Evolutionary conservation across 2,797 vertebrate species (phyloP).

Genomic region (Gobio occitaniae): DNA sequence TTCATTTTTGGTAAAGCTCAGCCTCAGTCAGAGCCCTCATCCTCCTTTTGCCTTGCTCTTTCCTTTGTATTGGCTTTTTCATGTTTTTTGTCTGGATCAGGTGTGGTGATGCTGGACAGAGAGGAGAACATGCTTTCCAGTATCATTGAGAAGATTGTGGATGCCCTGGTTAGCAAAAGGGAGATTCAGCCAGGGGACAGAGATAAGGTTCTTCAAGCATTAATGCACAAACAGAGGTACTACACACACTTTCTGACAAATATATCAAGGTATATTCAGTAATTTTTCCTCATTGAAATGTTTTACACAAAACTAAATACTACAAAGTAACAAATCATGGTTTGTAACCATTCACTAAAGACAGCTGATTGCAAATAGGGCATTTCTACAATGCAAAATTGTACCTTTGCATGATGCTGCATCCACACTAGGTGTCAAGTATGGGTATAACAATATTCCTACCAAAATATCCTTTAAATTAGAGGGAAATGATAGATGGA

Average conservation of each 20-base stretch:
- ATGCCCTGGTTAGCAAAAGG: constrained; percentile 83
- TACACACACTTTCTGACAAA: not conserved
- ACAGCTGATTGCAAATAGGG: not conserved
- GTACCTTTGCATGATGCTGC: not conserved
- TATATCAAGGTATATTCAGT: not conserved
- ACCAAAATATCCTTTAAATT: no score
- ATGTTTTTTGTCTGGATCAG: constrained; percentile 68
- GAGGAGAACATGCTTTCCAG: constrained; percentile 78
- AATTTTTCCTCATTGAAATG: not conserved
- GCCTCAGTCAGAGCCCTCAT: not conserved
- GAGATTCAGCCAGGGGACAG: constrained; percentile 81
- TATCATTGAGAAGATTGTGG: constrained; percentile 81
- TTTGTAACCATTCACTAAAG: not conserved
- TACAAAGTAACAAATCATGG: not conserved
- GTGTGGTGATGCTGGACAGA: constrained; percentile 82
- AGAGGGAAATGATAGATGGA: no score
- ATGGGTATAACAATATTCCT: not conserved
- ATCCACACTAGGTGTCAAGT: not conserved
- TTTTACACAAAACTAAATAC: not conserved
- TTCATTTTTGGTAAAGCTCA: constrained; percentile 7
- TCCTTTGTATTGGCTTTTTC: not conserved
- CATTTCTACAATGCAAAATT: not conserved
- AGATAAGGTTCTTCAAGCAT: constrained; percentile 78
- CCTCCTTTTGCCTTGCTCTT: not conserved
- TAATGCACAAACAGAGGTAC: constrained; percentile 86